A percentile compares a stretch with the other conserved stretches of the same genome.
These are phyloP conservation scores for Hozukius guyotensis DNA, from an alignment of 2,797 vertebrate genomes.

Conservation along the genomic window DNA sequence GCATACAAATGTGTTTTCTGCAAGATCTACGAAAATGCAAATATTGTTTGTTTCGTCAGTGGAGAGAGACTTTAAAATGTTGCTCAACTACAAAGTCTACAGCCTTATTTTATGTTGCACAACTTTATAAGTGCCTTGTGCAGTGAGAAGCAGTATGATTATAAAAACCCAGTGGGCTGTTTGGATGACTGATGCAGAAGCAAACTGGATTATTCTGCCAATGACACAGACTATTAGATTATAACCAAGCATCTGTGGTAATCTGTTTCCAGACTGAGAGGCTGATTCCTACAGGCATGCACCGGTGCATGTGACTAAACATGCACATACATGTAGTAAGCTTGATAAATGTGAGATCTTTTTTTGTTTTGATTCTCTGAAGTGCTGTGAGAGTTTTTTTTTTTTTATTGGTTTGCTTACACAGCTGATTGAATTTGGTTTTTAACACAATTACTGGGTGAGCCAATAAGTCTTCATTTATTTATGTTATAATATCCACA, in stretches of 20 bases:
- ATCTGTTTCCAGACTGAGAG: neutral
- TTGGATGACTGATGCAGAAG: neutral
- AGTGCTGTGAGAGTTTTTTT: neutral
- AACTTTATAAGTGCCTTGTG: neutral
- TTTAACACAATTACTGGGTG: neutral
- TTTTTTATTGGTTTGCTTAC: neutral
- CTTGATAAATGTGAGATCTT: neutral
- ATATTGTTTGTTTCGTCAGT: neutral
- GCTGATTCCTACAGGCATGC: neutral
- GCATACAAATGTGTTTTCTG: neutral
- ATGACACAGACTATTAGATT: constrained; percentile 22
- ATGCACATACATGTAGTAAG: neutral
- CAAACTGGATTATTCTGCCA: constrained; percentile 10
- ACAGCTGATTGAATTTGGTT: neutral
- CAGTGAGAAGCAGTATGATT: neutral
- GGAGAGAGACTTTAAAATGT: neutral
- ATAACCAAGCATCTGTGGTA: neutral
- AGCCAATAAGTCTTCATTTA: neutral
- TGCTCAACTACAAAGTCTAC: too few species aligned
- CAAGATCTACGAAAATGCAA: neutral
- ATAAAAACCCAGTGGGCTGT: neutral
- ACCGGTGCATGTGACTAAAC: neutral
- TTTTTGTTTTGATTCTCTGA: neutral
- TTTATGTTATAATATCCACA: neutral
- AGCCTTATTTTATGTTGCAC: neutral